Evolutionary conservation across 1,140 invertebrate species (phyloP), one percentile per base, ranked within the genome.

Genomic region (Piezodorus guildinii): DNA sequence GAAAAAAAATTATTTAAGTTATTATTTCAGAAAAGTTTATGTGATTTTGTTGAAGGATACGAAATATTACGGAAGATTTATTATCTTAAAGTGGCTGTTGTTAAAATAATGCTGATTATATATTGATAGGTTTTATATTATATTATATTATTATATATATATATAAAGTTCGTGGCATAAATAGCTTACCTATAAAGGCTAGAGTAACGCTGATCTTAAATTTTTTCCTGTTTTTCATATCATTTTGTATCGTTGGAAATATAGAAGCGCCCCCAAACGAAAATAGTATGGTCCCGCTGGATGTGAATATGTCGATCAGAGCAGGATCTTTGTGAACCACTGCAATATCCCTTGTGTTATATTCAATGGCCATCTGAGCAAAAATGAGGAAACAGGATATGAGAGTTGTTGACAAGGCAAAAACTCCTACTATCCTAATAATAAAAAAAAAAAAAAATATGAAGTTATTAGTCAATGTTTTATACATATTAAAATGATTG

Each of bases 231-330:
- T 84, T 75, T 19, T 74, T 72, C 83, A 85, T 85, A 66, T 86
- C 84, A 68, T 85, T 85, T 70, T 85, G 84, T 30, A 86, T 83
- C 0, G 83, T 85, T 12, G 85, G 85, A 73, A 86, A 85, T 0
- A 83, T 79, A 9, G 82, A 80, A 0, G 82, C 82, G 16, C 84
- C 84, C 0, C 83, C 84, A 71, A 83, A 86, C 0, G 82, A 76
- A 68, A 86, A 86, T 69, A 85, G 72, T 59, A 86, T 80, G 9
- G 80, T 80, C 10, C 83, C 84, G 66, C 83, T 81, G 0, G 82
- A 77, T 3, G 85, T 68, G 69, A 83, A 84, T 72, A 84, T 85
- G 63, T 80, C 77, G 51, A 58, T 54, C 21, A 72, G 71, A n/a
- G 65, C 69, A 67, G 74, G 72, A 12, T 68, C 52, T 49, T 61